Conservation (phyloP, 2,113 vertebrate genomes). For the Myodes glareolus region DNA sequence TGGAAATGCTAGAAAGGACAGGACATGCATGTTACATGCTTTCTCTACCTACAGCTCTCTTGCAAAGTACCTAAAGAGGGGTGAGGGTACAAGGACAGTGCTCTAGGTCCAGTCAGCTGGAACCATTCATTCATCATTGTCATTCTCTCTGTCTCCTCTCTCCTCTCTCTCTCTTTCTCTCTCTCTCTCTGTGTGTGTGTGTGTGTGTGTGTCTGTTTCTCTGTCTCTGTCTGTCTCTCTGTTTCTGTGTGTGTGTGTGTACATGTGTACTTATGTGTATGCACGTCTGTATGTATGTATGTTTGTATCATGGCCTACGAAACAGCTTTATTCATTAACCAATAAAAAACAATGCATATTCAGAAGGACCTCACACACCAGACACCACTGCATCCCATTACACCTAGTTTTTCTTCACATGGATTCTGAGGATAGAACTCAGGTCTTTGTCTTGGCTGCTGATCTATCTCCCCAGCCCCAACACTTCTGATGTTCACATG, state of each 20-base stretch:
- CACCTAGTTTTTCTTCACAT: neutral
- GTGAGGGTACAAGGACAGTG: neutral
- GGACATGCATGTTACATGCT: neutral
- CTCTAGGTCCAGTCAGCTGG: neutral
- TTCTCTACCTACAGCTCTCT: neutral
- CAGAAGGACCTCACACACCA: too few species aligned
- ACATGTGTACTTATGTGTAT: neutral
- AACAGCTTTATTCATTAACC: too few species aligned
- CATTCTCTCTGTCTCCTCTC: neutral
- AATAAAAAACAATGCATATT: too few species aligned
- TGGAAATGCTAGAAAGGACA: neutral
- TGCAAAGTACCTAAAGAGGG: neutral
- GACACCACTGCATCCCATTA: neutral
- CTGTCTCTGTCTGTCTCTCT: neutral
- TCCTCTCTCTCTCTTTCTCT: neutral
- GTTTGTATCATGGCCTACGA: too few species aligned
- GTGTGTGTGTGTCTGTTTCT: neutral
- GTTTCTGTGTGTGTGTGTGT: neutral
- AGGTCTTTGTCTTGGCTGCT: neutral
- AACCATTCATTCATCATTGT: neutral
- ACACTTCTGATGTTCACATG: neutral
- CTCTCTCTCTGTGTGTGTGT: too few species aligned
- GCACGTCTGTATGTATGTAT: neutral
- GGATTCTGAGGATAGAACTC: neutral
- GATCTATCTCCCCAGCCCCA: neutral